These are phyloP conservation scores for Myioborus miniatus DNA, from an alignment of 2,797 vertebrate genomes.

Conservation along the genomic window DNA sequence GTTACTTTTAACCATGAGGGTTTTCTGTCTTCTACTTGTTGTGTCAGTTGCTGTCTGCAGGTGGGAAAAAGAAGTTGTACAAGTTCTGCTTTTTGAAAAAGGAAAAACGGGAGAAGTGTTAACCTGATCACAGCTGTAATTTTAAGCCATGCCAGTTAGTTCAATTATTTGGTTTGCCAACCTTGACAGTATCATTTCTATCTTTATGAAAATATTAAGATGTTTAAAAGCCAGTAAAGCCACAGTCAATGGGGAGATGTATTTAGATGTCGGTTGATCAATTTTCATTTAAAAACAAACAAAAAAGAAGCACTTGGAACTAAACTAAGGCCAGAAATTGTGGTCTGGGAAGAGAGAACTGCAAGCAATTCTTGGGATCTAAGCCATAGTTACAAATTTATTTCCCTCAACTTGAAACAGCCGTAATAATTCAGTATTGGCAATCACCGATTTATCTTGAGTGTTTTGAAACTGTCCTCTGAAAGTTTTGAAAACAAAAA, in stretches of 20 bases:
- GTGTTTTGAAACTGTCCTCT: conserved; percentile 47
- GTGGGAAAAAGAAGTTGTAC: conserved; percentile 64
- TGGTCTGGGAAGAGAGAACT: conserved; percentile 5
- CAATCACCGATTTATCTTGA: neutral
- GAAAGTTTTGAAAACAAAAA: conserved; percentile 20
- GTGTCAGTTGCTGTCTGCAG: conserved; percentile 66
- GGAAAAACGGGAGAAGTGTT: conserved; percentile 64
- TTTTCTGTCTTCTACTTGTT: conserved; percentile 69
- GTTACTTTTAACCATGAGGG: conserved; percentile 18
- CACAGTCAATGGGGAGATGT: neutral
- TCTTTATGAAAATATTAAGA: neutral
- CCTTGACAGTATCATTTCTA: conserved; percentile 73
- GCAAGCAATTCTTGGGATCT: conserved; percentile 6
- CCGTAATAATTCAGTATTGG: neutral
- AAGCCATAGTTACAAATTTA: conserved; percentile 22
- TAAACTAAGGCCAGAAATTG: neutral
- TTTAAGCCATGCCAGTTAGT: conserved; percentile 69
- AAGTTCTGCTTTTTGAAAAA: conserved; percentile 59
- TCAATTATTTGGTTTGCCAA: conserved; percentile 76
- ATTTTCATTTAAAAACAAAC: conserved; percentile 20
- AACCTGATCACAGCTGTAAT: conserved; percentile 60
- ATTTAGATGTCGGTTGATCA: conserved; percentile 10
- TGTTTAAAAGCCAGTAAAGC: neutral
- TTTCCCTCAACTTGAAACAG: conserved; percentile 1
- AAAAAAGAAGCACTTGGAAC: neutral